Percentiles rank a stretch among this genome's conserved stretches.
Evolutionary conservation across 2,797 vertebrate species (phyloP).

Genomic region (Presbytis comata): DNA sequence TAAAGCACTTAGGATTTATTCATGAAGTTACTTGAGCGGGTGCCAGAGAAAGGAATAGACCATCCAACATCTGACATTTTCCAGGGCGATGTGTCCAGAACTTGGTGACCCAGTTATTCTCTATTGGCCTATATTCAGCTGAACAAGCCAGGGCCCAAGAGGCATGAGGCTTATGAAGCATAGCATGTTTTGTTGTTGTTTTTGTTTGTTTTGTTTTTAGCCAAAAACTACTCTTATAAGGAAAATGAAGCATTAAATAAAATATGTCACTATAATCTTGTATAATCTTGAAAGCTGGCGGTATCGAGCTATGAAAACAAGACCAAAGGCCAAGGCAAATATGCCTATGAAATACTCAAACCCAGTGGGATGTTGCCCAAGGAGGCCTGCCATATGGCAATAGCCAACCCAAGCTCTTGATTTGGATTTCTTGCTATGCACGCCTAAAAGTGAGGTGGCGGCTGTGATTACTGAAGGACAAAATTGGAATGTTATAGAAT

Average conservation of each 20-base stretch:
- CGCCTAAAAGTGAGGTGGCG: neutral
- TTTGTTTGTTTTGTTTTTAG: neutral
- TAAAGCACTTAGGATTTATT: conserved; percentile 29
- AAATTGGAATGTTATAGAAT: neutral
- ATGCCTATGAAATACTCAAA: neutral
- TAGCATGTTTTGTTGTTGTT: neutral
- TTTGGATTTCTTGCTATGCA: neutral
- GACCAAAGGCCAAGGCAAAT: conserved; percentile 10
- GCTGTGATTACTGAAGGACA: neutral
- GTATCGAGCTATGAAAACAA: conserved; percentile 14
- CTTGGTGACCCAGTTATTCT: neutral
- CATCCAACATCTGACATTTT: conserved; percentile 1
- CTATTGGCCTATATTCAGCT: neutral
- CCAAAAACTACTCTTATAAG: neutral
- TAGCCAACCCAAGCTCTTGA: neutral
- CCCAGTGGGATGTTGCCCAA: neutral
- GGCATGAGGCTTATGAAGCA: neutral
- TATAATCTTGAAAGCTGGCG: conserved; percentile 41
- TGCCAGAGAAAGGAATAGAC: neutral
- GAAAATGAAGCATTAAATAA: conserved; percentile 41
- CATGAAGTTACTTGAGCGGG: neutral
- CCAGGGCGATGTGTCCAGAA: neutral
- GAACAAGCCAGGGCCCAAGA: neutral
- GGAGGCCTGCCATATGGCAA: neutral
- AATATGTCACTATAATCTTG: conserved; percentile 1